Evolutionary conservation across 2,797 vertebrate species (phyloP).

Genomic region (Chelonia mydas): DNA sequence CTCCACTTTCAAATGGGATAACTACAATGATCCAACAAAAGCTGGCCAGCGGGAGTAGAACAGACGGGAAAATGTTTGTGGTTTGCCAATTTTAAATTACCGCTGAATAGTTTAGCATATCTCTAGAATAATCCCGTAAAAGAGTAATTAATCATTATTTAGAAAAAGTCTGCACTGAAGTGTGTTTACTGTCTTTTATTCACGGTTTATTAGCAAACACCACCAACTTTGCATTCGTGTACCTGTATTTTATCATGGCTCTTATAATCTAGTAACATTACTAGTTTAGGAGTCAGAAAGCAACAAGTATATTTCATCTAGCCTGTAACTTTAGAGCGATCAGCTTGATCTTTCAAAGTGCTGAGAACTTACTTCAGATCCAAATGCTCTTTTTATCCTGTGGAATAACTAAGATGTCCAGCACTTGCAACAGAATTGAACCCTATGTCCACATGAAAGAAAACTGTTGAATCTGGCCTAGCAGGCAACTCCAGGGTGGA

Average conservation of each 20-base stretch:
- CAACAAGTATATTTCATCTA: background rate
- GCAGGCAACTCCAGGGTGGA: background rate
- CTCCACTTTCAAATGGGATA: slow-evolving; percentile 67
- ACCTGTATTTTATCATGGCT: background rate
- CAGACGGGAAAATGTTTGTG: slow-evolving; percentile 66
- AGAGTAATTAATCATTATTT: slow-evolving; percentile 76
- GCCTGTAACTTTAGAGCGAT: background rate
- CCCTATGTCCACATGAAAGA: background rate
- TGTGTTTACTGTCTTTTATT: slow-evolving; percentile 50
- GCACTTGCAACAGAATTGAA: background rate
- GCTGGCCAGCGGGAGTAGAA: slow-evolving; percentile 60
- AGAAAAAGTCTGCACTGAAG: slow-evolving; percentile 50
- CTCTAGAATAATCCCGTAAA: slow-evolving; percentile 63
- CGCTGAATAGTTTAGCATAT: slow-evolving; percentile 57
- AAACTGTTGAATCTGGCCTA: background rate
- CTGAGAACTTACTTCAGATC: accelerated
- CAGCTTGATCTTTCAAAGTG: background rate
- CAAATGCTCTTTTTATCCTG: background rate
- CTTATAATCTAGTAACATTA: background rate
- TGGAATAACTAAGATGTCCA: background rate
- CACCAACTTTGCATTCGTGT: background rate
- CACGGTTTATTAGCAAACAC: slow-evolving; percentile 29
- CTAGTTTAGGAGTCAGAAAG: background rate
- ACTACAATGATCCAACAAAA: slow-evolving; percentile 56
- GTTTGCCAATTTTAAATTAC: slow-evolving; percentile 79